These are phyloP conservation scores for Frieseomelitta varia DNA, from an alignment of 1,140 invertebrate species.

Conservation along the genomic window DNA sequence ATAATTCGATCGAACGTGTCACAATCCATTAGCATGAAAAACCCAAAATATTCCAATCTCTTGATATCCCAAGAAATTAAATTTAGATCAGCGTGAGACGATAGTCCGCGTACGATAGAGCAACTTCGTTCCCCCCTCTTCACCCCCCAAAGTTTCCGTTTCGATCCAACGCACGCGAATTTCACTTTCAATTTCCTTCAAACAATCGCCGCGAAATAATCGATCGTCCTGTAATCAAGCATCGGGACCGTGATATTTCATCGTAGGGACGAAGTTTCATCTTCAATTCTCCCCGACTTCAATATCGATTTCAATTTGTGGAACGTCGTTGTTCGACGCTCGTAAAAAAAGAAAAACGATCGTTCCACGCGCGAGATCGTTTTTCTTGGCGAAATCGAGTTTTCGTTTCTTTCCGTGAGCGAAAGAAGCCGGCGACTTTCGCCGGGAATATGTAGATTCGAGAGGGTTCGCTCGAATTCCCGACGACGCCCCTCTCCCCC, in stretches of 20 bases:
- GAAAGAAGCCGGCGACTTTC: neutral
- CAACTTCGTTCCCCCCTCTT: neutral
- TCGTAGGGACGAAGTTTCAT: neutral
- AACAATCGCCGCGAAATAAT: neutral
- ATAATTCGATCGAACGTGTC: neutral
- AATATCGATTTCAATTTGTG: neutral
- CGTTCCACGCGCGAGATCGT: neutral
- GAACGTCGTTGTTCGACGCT: neutral
- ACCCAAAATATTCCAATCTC: neutral
- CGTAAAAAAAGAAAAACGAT: neutral
- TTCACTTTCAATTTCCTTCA: neutral
- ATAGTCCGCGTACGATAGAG: neutral
- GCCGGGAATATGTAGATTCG: slow-evolving; percentile 16
- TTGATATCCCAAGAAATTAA: neutral
- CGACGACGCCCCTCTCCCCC: too few species aligned
- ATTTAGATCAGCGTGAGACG: neutral
- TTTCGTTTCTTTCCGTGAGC: neutral
- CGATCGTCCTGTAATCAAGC: neutral
- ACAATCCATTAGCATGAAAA: neutral
- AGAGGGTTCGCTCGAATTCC: neutral
- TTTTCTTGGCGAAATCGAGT: neutral
- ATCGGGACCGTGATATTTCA: neutral
- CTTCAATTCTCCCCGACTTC: neutral
- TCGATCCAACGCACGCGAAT: neutral
- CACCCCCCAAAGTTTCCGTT: neutral